Base-by-base conservation (phyloP, 2,888 invertebrate species). In the Sarcophaga caerulescens region DNA sequence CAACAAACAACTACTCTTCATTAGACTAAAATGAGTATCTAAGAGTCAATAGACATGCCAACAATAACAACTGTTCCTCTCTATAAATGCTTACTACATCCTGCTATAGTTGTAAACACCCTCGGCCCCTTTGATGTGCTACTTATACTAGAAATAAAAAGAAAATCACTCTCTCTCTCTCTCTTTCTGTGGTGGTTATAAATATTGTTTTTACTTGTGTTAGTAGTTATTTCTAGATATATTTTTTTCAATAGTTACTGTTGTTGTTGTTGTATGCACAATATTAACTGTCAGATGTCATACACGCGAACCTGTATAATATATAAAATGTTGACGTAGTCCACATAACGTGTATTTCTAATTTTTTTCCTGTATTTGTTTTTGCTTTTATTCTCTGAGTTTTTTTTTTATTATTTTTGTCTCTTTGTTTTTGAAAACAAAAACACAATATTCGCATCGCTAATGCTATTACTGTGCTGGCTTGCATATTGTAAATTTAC, bases 261-360 rank as follows among this genome's bases (percentile, higher is more conserved):
- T 74, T 35, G 11, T 80, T 52, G 1, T 35, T 60, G 57, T 21
- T 35, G 17, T 68, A 47, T 6, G 68, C 14, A 35, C 8, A 35
- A 17, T 65, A 66, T 63, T 63, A 57, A 76, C 81, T 81, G 69
- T 78, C 74, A 85, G 14, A 74, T 78, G 81, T 69, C 59, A 81
- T 47, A 70, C 81, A 74, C 19, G 70, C 65, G 25, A 70, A 73
- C 85, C 65, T 78, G 78, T 79, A 45, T 71, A 82, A 85, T 63
- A 11, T 57, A 62, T 66, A 71, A 21, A 21, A 57, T 47, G 75
- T 79, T 85, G 85, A 79, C 75, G 79, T 82, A 79, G 85, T 85
- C 74, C 82, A 52, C 21, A 68, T 44, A 73, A 73, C 52, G 65
- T 60, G 35, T 66, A 14, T 74, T 47, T n/a, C 17, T 44, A 12